Evolutionary conservation across 2,113 vertebrate species (phyloP), one percentile per base, ranked within the genome.

Genomic region (human): DNA sequence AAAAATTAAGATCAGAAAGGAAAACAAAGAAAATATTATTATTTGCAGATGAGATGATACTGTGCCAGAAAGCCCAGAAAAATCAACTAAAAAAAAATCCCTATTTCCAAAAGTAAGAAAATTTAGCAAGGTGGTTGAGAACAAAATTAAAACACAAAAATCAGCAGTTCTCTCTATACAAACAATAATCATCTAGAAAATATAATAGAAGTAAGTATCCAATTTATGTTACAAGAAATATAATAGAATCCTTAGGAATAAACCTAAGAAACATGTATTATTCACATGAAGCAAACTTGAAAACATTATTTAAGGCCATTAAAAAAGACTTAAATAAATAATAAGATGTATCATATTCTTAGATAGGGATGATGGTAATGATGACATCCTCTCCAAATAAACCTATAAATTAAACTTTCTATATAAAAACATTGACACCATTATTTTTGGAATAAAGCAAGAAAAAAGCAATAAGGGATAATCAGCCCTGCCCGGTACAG

Each of bases 361-460:
- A 91, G 55, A 87, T 87, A 96, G 16, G 87, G 45, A 89, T 79
- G 40, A 55, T 85, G 32, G 55, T 27, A 86, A 73, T 72, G 88
- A 89, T 3, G 3, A 4, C 9, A 73, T 64, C 40, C 3, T 92
- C 61, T 93, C 59, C 95, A 94, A 82, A 68, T 92, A 94, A 76
- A 72, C 55, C 40, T 57, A 48, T 40, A 93, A 64, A 12, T 11
- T 17, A 17, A 92, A 90, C 18, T 83, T 89, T 48, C 40, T 93
- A 32, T 83, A 79, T 59, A 87, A 94, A 94, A 94, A 84, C 88
- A 48, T 7, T 13, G 80, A 48, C 40, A 70, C 17, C 43, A 89
- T 91, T 96, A 92, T 57, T 97, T 89, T 66, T 72, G 52, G 17
- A 94, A 82, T 92, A 87, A 89, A 94, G 61, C 22, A 38, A 94